Evolutionary conservation across 2,113 vertebrate genomes (phyloP), one percentile per base, ranked within the genome.

Genomic region (Semicossyphus pulcher): DNA sequence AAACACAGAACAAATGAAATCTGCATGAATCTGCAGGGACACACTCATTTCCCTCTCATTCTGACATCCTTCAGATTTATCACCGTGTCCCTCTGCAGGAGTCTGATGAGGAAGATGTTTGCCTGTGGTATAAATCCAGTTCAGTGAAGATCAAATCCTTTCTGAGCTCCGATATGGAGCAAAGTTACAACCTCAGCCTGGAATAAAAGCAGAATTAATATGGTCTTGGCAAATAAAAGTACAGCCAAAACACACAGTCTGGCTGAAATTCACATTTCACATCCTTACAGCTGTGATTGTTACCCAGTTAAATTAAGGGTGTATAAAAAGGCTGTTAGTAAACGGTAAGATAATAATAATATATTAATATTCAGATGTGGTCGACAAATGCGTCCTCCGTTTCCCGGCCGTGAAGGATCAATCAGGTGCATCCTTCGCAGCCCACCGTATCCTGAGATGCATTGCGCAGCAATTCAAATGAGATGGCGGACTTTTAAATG

Each of bases 131-230:
- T 10, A 79, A 36, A 75, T 78, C 25, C 41, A 84, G 63, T 82
- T 66, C 49, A 52, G 21, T 37, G 11, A 53, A 25, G 18, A 59
- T 44, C 18, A 76, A 83, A 79, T 88, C 73, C 58, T 64, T 29
- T 36, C 68, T 76, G 56, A 76, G 67, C 52, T 71, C 68, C 26
- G 31, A 69, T 66, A 34, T 57, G 31, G 63, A 54, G 31, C 18
- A 61, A 28, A 65, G 11, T 70, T 72, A 54, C 52, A 87, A 66
- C 68, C 25, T 66, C 48, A 37, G 48, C 32, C 31, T 60, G 72
- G 49, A 39, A 70, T 29, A 57, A 52, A 66, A 18, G 11, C 42
- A 66, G 49, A 72, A 51, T 48, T 47, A 48, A 39, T 51, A 51
- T 36, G 16, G n/a, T 45, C 7, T 61, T 20, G 42, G 18, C 7